Conservation (phyloP, 1,140 invertebrate genomes). For the Drosophila guanche region DNA sequence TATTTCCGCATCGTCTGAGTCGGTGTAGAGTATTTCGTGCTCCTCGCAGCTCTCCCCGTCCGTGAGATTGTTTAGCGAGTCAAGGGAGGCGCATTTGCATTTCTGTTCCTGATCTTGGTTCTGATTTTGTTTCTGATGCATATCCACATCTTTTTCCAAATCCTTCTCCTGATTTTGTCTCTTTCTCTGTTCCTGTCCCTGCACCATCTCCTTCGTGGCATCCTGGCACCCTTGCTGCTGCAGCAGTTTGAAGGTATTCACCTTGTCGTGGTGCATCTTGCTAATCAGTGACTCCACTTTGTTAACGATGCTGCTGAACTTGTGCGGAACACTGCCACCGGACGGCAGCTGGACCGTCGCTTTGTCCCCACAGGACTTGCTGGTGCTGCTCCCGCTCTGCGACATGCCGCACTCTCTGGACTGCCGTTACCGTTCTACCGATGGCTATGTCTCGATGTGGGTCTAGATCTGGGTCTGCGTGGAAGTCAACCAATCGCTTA, state of each 20-base stretch:
- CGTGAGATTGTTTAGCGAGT: conserved; percentile 87
- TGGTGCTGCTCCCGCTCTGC: conserved; percentile 59
- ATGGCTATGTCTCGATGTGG: no score
- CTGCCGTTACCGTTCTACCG: conserved; percentile 5
- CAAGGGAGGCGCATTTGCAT: conserved; percentile 86
- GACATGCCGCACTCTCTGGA: conserved; percentile 47
- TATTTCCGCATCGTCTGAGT: conserved; percentile 83
- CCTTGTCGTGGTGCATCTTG: conserved; percentile 80
- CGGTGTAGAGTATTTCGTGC: conserved; percentile 69
- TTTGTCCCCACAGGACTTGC: conserved; percentile 41
- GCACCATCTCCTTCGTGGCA: background rate
- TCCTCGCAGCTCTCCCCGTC: conserved; percentile 76
- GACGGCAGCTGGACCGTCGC: conserved; percentile 24
- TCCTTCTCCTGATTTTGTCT: conserved; percentile 3
- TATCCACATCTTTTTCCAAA: background rate
- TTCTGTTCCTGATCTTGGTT: background rate
- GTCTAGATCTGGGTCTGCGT: no score
- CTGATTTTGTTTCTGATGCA: background rate
- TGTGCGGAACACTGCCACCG: conserved; percentile 54
- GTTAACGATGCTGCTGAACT: conserved; percentile 80
- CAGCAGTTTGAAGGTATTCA: conserved; percentile 65
- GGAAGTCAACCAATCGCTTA: conserved; percentile 13
- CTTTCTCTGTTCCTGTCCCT: conserved; percentile 10
- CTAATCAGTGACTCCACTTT: conserved; percentile 83
- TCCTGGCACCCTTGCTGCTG: conserved; percentile 52